Percentiles rank a stretch among this genome's conserved stretches.
These are phyloP conservation scores for Brachionus rubens DNA, from an alignment of 1,140 invertebrate species.

Conservation along the genomic window DNA sequence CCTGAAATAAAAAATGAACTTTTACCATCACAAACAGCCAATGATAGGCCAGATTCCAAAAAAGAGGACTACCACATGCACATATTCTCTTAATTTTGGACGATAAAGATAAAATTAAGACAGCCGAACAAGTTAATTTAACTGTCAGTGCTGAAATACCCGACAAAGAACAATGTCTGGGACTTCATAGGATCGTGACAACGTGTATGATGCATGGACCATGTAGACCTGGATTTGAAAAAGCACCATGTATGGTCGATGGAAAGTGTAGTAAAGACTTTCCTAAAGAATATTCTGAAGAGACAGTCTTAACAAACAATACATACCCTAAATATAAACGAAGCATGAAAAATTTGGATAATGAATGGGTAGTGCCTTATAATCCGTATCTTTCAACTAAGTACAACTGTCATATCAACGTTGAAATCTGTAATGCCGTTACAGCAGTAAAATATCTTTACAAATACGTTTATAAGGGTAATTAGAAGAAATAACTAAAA, in stretches of 20 bases:
- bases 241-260: slow-evolving; percentile 50
- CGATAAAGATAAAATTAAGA: too few species aligned
- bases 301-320: slow-evolving; percentile 45
- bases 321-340: slow-evolving; percentile 47
- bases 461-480: slow-evolving; percentile 56
- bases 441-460: slow-evolving; percentile 53
- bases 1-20: too few species aligned
- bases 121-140: too few species aligned
- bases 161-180: too few species aligned
- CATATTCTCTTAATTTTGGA: too few species aligned
- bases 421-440: slow-evolving; percentile 47
- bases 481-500: slow-evolving; percentile 47
- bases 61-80: too few species aligned
- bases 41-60: too few species aligned
- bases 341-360: not conserved
- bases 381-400: slow-evolving; percentile 44
- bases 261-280: slow-evolving; percentile 49
- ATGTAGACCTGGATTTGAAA: slow-evolving; percentile 49
- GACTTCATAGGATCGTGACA: too few species aligned
- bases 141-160: too few species aligned
- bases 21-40: too few species aligned
- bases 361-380: slow-evolving; percentile 47
- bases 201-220: slow-evolving; percentile 51
- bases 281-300: slow-evolving; percentile 46
- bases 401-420: slow-evolving; percentile 49